These are phyloP conservation scores for Drosophila pseudoananassae DNA, from an alignment of 1,140 invertebrate species.

Conservation along the genomic window DNA sequence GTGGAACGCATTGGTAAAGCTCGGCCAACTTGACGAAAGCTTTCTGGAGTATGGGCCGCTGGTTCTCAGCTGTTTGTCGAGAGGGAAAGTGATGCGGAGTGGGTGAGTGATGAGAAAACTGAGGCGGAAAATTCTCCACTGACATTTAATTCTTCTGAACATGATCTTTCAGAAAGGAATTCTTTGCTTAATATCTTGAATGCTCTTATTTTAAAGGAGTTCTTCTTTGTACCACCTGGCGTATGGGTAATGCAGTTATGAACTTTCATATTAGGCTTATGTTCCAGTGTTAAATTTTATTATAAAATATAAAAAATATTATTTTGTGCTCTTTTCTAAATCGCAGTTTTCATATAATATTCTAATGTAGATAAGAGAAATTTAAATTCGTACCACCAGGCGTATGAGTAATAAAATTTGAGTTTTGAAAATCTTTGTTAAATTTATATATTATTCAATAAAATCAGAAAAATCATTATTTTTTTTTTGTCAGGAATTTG, in stretches of 20 bases:
- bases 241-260: neutral
- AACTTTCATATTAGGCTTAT: too few species aligned
- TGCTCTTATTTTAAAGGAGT: neutral
- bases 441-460: too few species aligned
- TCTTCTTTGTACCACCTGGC: neutral
- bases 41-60: slow-evolving; percentile 21
- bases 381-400: too few species aligned
- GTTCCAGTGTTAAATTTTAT: too few species aligned
- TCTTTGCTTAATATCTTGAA: neutral
- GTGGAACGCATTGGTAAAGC: slow-evolving; percentile 67
- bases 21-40: slow-evolving; percentile 67
- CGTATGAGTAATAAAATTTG: too few species aligned
- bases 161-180: neutral
- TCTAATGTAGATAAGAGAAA: too few species aligned
- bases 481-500: too few species aligned
- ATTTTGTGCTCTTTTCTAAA: too few species aligned
- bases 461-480: too few species aligned
- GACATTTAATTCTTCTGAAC: neutral
- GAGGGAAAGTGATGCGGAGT: slow-evolving; percentile 52
- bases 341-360: too few species aligned
- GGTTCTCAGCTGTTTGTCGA: slow-evolving; percentile 56
- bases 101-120: neutral
- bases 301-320: too few species aligned
- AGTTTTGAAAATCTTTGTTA: too few species aligned
- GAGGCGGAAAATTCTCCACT: slow-evolving; percentile 13